Evolutionary conservation across 2,113 vertebrate species (phyloP), one percentile per base, ranked within the genome.

Genomic region (Asarcornis scutulata): DNA sequence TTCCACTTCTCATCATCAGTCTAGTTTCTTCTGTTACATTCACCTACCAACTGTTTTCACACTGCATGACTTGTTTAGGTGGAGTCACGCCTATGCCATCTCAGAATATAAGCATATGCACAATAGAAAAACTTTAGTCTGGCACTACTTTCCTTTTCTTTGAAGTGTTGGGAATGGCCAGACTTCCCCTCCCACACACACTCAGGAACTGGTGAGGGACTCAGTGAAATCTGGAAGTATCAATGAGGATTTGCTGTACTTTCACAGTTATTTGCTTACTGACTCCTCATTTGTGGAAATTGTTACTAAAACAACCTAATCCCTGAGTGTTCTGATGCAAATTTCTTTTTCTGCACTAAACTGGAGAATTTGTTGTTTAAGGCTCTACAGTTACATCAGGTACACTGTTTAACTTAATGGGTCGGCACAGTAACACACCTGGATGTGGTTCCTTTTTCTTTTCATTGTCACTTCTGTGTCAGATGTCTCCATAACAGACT

Each of bases 111-210:
- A 94, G 66, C 69, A 72, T 75, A 91, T 79, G 62, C 55, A 86
- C 95, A 95, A 95, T 86, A 83, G 91, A 82, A 97, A 76, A 91
- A 69, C 83, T 86, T 95, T 2, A 87, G 89, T 82, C 86, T 95
- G 74, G 29, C 81, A 76, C 77, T 72, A 16, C 73, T 92, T 94
- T 95, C 83, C 88, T 86, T 80, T 87, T 66, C 62, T 88, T 87
- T 40, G 12, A 75, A 90, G 83, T 75, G 80, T 72, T 8, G 3
- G 80, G 76, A 92, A 96, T 68, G 80, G 86, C 68, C 83, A 94
- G 88, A 83, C 64, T 94, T 92, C 31, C 75, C 40, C 78, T 90
- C 80, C 88, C 69, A 88, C 64, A 2, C 46, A 68, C 0, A 0
- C 73, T 40, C 50, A 34, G 55, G 87, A 93, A 3, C 69, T 68